Percentiles rank a stretch among this genome's conserved stretches.
These are phyloP conservation scores for Sminthopsis crassicaudata DNA, from an alignment of 2,113 vertebrate genomes.

Conservation along the genomic window DNA sequence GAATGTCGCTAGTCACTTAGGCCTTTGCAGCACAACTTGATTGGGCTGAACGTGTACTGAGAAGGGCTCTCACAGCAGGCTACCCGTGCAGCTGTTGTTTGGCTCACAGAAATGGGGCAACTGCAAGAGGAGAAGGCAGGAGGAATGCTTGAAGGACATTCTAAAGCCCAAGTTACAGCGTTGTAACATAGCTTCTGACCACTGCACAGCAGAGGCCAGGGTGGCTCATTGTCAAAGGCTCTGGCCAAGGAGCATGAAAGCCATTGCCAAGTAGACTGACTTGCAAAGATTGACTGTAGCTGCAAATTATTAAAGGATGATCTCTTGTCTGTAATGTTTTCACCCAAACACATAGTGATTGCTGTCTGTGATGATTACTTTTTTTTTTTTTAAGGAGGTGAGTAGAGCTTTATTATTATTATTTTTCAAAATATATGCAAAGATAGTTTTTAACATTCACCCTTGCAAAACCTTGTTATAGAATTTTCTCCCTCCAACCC, in stretches of 20 bases:
- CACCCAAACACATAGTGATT: neutral
- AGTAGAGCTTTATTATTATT: no score
- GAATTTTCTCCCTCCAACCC: no score
- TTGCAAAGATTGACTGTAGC: neutral
- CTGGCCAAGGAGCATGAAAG: neutral
- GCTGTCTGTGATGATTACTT: neutral
- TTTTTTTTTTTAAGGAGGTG: no score
- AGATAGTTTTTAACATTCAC: no score
- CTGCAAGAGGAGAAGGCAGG: slow-evolving; percentile 39
- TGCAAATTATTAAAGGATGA: neutral
- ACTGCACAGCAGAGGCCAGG: neutral
- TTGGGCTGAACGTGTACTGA: slow-evolving; percentile 31
- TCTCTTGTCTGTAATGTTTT: neutral
- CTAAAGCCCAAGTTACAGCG: slow-evolving; percentile 33
- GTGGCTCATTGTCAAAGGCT: neutral
- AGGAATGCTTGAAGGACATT: slow-evolving; percentile 38
- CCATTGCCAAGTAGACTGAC: neutral
- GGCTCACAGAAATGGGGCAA: slow-evolving; percentile 38
- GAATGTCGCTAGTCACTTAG: slow-evolving; percentile 18
- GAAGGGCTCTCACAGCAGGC: slow-evolving; percentile 31
- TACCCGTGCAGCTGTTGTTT: slow-evolving; percentile 43
- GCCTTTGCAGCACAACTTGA: slow-evolving; percentile 16
- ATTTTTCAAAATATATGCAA: no score
- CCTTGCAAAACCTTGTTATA: no score
- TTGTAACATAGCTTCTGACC: slow-evolving; percentile 1